Conservation (phyloP, 2,888 invertebrate species). For the Sylvicola cinctus region DNA sequence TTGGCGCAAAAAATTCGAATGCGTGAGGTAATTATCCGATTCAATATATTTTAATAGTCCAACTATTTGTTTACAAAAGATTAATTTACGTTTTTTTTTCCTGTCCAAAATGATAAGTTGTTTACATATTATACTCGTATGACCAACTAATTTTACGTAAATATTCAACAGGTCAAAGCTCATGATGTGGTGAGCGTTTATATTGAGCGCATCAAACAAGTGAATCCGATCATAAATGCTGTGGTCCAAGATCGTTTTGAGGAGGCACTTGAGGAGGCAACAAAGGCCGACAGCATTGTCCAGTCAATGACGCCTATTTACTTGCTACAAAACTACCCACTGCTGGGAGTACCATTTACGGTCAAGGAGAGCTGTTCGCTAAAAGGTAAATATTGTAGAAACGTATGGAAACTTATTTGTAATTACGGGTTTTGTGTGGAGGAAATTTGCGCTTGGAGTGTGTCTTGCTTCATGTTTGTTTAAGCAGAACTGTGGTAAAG, state of each 20-base stretch:
- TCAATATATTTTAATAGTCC: too few species aligned
- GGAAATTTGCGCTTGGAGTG: too few species aligned
- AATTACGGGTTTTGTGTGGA: too few species aligned
- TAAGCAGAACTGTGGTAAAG: too few species aligned
- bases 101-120: too few species aligned
- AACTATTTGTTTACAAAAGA: too few species aligned
- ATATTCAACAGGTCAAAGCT: constrained; percentile 39
- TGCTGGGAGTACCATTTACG: constrained; percentile 64
- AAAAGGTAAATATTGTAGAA: constrained; percentile 33
- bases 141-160: too few species aligned
- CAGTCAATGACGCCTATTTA: constrained; percentile 13
- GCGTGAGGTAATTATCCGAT: constrained; percentile 33
- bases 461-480: too few species aligned
- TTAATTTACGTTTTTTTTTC: too few species aligned
- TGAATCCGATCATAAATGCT: constrained; percentile 46
- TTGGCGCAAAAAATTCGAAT: constrained; percentile 36
- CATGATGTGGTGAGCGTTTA: constrained; percentile 35
- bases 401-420: too few species aligned
- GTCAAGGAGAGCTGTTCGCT: constrained; percentile 62
- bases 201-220: constrained; percentile 39
- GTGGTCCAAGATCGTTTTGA: constrained; percentile 43
- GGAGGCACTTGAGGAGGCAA: constrained; percentile 41
- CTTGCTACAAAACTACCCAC: constrained; percentile 33
- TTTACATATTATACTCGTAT: too few species aligned
- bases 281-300: constrained; percentile 29